These are phyloP conservation scores for Hydropsyche betteni DNA, from an alignment of 2,888 invertebrate species.

Conservation along the genomic window DNA sequence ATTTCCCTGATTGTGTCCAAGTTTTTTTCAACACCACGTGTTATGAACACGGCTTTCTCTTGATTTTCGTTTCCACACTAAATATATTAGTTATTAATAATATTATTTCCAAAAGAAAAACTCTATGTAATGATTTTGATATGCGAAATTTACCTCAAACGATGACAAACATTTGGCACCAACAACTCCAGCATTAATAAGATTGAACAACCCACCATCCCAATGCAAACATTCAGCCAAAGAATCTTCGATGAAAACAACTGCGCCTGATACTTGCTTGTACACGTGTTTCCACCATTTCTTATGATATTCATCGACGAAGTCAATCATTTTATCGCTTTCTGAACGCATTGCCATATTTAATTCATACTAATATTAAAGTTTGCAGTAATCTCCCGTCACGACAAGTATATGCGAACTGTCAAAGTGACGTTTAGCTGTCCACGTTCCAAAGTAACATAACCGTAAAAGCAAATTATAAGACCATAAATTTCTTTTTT, in stretches of 20 bases:
- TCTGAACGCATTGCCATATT: neutral
- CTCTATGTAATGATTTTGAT: too few species aligned
- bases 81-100: constrained; percentile 29
- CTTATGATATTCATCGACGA: constrained; percentile 62
- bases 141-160: constrained; percentile 63
- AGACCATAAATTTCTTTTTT: constrained; percentile 2
- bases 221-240: constrained; percentile 75
- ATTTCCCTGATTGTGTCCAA: constrained; percentile 68
- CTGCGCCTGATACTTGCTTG: constrained; percentile 68
- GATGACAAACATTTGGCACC: constrained; percentile 72
- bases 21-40: constrained; percentile 66
- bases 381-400: neutral
- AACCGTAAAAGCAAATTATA: neutral
- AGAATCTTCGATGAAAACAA: constrained; percentile 72
- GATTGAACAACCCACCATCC: constrained; percentile 71
- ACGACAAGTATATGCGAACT: neutral
- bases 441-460: neutral
- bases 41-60: constrained; percentile 67
- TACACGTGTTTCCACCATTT: constrained; percentile 71
- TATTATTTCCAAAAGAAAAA: too few species aligned
- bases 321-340: constrained; percentile 19
- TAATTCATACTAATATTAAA: too few species aligned
- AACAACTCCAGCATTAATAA: constrained; percentile 70
- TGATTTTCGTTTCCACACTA: constrained; percentile 57
- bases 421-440: constrained; percentile 25